Percentiles rank a stretch among this genome's conserved stretches.
phyloP scores from a whole-genome alignment of 2,113 vertebrate genomes.

The Neodontobutis hainanensis region DNA sequence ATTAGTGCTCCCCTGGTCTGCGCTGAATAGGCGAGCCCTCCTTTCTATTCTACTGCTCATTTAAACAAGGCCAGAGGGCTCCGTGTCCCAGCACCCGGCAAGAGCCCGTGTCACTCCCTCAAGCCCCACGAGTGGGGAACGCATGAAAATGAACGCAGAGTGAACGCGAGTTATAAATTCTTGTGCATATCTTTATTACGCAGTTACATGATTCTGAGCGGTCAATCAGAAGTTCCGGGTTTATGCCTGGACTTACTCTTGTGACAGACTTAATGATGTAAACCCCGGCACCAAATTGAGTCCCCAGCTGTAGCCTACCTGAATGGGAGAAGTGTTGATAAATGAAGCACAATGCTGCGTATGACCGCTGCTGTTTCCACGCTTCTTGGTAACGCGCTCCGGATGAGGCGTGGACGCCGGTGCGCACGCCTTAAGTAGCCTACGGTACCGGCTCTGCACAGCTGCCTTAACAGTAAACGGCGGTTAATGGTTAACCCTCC shows the following conservation, averaged over 20 bases:
- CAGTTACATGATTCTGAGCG: neutral
- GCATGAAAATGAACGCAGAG: neutral
- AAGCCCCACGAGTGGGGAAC: slow-evolving; percentile 23
- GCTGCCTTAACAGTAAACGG: slow-evolving; percentile 42
- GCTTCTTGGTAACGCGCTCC: slow-evolving; percentile 37
- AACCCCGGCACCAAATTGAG: neutral
- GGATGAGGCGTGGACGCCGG: slow-evolving; percentile 60
- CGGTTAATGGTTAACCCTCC: slow-evolving; percentile 74
- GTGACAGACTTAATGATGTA: too few species aligned
- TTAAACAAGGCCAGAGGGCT: slow-evolving; percentile 44
- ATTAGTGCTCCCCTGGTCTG: slow-evolving; percentile 77
- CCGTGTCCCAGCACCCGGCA: slow-evolving; percentile 31
- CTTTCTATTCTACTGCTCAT: slow-evolving; percentile 58
- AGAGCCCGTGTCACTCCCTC: slow-evolving; percentile 37
- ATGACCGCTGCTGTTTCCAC: slow-evolving; percentile 25
- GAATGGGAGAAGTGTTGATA: neutral
- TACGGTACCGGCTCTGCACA: slow-evolving; percentile 55
- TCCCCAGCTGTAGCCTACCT: neutral
- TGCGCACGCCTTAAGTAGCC: slow-evolving; percentile 71
- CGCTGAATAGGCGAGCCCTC: slow-evolving; percentile 68
- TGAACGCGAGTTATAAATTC: neutral
- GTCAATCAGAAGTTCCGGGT: neutral
- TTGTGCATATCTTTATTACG: neutral
- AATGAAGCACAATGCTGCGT: neutral
- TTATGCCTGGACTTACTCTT: neutral